A percentile compares a stretch with the other conserved stretches of the same genome.
phyloP scores from a whole-genome alignment of 1,140 invertebrate genomes.

The Carcinoscorpius rotundicauda region DNA sequence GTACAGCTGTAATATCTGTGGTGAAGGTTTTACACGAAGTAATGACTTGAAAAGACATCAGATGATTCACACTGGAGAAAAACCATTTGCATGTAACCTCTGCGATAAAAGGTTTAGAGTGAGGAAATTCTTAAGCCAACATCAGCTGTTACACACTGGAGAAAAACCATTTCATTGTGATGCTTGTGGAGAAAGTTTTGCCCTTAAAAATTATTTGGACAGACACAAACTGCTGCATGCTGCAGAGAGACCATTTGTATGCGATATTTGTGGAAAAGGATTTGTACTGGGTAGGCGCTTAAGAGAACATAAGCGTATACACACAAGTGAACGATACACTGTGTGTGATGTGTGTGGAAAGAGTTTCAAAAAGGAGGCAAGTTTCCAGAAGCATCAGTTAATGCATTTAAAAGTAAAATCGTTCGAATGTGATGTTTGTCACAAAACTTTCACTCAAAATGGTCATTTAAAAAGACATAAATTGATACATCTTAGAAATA shows the following conservation, averaged over 20 bases:
- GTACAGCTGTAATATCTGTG: not conserved
- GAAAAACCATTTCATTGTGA: constrained; percentile 48
- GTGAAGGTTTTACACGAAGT: not conserved
- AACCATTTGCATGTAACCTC: constrained; percentile 78
- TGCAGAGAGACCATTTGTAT: constrained; percentile 52
- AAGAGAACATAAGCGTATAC: not conserved
- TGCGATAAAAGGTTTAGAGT: constrained; percentile 75
- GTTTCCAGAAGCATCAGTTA: no score
- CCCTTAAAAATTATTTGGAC: constrained; percentile 50
- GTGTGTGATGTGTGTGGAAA: not conserved
- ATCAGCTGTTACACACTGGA: constrained; percentile 34
- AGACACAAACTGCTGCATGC: constrained; percentile 49
- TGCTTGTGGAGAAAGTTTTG: constrained; percentile 47
- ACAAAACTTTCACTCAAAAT: no score
- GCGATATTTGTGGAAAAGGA: constrained; percentile 49
- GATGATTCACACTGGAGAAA: constrained; percentile 62
- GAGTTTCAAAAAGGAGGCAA: not conserved
- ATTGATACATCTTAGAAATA: no score
- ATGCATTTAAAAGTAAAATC: no score
- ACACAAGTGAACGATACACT: not conserved
- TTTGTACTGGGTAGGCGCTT: constrained; percentile 32
- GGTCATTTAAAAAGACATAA: no score
- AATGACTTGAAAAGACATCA: constrained; percentile 75
- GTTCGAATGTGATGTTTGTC: no score
- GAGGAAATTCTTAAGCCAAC: not conserved